phyloP scores from a whole-genome alignment of 2,113 vertebrate species.

The Elephantulus edwardii region DNA sequence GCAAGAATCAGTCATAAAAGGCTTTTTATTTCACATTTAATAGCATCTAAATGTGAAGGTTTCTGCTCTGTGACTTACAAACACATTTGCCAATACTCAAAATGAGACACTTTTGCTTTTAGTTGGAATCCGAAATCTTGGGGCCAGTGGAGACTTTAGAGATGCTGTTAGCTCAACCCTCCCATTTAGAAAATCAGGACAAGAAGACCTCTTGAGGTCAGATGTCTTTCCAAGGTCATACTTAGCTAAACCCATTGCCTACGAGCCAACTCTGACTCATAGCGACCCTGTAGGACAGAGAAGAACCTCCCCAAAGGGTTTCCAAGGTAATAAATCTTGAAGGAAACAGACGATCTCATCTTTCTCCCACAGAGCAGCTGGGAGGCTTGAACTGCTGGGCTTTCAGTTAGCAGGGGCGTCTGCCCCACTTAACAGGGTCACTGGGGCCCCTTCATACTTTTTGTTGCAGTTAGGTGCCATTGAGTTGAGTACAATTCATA shows the following conservation, averaged over 20 bases:
- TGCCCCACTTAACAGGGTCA: no score
- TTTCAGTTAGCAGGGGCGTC: background rate
- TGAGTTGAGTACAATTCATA: no score
- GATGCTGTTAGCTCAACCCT: background rate
- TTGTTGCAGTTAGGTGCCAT: no score
- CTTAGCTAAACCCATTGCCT: background rate
- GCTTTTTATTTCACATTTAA: constrained; percentile 58
- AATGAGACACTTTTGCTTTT: constrained; percentile 47
- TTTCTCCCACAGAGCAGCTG: background rate
- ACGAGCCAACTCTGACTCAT: background rate
- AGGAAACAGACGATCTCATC: background rate
- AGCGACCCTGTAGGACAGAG: no score
- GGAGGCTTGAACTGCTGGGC: background rate
- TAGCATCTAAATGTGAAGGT: constrained; percentile 57
- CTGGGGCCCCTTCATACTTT: no score
- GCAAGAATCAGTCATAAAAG: constrained; percentile 50
- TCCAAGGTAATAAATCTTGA: background rate
- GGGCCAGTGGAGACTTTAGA: constrained; percentile 8
- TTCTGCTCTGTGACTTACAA: constrained; percentile 54
- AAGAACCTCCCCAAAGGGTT: background rate
- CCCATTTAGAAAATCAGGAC: background rate
- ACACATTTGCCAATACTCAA: constrained; percentile 52
- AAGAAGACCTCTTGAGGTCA: background rate
- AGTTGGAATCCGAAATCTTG: constrained; percentile 5
- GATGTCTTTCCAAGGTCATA: background rate